Evolutionary conservation across 2,888 invertebrate genomes (phyloP).

Genomic region (Smittia aterrima): DNA sequence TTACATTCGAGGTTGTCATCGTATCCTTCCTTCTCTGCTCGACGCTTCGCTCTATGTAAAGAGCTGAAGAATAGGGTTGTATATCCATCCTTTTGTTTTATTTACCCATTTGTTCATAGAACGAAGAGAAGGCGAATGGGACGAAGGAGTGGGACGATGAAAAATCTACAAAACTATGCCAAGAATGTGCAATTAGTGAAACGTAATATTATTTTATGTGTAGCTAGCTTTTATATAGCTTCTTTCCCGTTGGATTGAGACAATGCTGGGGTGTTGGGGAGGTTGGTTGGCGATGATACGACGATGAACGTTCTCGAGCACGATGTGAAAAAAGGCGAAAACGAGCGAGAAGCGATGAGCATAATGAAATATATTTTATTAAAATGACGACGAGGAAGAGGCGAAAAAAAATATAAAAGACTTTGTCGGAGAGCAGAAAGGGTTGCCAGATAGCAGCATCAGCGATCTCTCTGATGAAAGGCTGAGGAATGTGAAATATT

Average conservation of each 20-base stretch:
- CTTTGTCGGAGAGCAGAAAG: neutral
- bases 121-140: constrained; percentile 24
- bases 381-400: constrained; percentile 25
- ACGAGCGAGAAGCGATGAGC: constrained; percentile 34
- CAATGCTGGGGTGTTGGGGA: constrained; percentile 10
- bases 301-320: neutral
- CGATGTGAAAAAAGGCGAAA: constrained; percentile 17
- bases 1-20: constrained; percentile 40
- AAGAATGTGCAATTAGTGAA: constrained; percentile 96
- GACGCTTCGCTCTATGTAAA: neutral
- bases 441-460: constrained; percentile 30
- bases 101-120: constrained; percentile 29
- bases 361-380: constrained; percentile 42
- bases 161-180: constrained; percentile 78
- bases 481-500: constrained; percentile 37
- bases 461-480: too few species aligned
- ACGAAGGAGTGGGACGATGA: constrained; percentile 61
- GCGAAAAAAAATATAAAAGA: neutral
- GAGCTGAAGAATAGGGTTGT: constrained; percentile 19
- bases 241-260: constrained; percentile 29
- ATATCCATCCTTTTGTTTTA: constrained; percentile 41
- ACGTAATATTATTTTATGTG: constrained; percentile 53
- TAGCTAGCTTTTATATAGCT: constrained; percentile 39
- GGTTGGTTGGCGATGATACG: neutral
- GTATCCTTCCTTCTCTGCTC: constrained; percentile 23